These are phyloP conservation scores for Tryphoninae sp. DNA, from an alignment of 2,888 invertebrate genomes.

Conservation along the genomic window DNA sequence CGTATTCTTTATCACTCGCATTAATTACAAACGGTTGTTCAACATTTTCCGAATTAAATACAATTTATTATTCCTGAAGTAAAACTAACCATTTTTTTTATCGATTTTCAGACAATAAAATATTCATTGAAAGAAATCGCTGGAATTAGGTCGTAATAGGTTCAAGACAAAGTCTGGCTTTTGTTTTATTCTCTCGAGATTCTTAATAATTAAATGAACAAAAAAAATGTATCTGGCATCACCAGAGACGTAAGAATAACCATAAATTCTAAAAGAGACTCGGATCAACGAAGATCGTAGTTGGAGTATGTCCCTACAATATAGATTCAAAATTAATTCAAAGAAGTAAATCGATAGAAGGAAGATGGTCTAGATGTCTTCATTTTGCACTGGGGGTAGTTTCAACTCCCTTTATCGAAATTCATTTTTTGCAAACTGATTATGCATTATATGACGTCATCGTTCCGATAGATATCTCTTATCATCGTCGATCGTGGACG, in stretches of 20 bases:
- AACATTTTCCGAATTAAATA: no score
- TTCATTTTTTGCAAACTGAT: not conserved
- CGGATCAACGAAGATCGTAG: not conserved
- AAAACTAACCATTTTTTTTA: no score
- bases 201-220: not conserved
- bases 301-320: not conserved
- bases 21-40: no score
- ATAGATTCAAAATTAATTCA: slow-evolving; percentile 16
- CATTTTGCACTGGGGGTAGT: slow-evolving; percentile 13
- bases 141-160: no score
- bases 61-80: no score
- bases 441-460: no score
- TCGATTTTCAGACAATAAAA: no score
- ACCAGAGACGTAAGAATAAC: not conserved
- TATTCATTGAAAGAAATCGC: no score
- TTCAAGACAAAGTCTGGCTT: not conserved
- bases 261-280: not conserved
- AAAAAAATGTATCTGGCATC: not conserved
- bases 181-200: not conserved
- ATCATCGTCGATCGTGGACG: no score
- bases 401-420: not conserved
- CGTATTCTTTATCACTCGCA: no score
- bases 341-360: slow-evolving; percentile 23
- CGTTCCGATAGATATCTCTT: no score
- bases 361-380: not conserved